A percentile compares a stretch with the other conserved stretches of the same genome.
Conservation (phyloP, 2,797 vertebrate genomes). For the Melanotaenia nigrans region DNA sequence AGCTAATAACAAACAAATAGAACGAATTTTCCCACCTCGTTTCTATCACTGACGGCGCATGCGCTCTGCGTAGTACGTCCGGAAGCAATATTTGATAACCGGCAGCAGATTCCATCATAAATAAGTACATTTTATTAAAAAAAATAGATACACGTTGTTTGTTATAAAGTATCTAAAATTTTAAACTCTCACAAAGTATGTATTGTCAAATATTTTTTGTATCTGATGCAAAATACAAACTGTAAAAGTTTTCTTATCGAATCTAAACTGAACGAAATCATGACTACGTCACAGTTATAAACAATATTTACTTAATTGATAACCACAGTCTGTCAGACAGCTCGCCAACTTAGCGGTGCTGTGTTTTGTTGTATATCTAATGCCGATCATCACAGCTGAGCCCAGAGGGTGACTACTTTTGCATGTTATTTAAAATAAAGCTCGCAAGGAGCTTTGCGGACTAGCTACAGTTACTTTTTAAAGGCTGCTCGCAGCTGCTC, state of each 20-base stretch:
- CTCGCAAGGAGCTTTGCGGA: conserved; percentile 11
- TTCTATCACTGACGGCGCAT: conserved; percentile 29
- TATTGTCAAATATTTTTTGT: background rate
- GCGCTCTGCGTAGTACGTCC: conserved; percentile 59
- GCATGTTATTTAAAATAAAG: background rate
- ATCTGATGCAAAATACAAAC: background rate
- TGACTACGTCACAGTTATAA: conserved; percentile 67
- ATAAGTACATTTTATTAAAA: background rate
- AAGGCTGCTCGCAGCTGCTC: conserved; percentile 66
- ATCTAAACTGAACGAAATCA: conserved; percentile 35
- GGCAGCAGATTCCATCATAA: conserved; percentile 61
- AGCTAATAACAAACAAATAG: conserved; percentile 23
- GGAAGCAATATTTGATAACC: background rate
- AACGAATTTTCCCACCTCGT: conserved; percentile 68
- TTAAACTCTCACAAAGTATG: background rate
- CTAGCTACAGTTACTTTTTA: conserved; percentile 46
- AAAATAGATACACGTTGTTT: background rate
- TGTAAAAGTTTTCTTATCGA: conserved; percentile 43
- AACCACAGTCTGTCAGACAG: conserved; percentile 62
- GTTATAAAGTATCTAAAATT: background rate
- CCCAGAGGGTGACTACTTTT: background rate
- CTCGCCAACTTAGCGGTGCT: conserved; percentile 49
- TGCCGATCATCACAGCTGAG: background rate
- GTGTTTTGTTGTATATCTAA: conserved; percentile 19
- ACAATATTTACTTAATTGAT: conserved; percentile 69